These are phyloP conservation scores for Thamnophis elegans DNA, from an alignment of 2,797 vertebrate genomes.

Conservation along the genomic window DNA sequence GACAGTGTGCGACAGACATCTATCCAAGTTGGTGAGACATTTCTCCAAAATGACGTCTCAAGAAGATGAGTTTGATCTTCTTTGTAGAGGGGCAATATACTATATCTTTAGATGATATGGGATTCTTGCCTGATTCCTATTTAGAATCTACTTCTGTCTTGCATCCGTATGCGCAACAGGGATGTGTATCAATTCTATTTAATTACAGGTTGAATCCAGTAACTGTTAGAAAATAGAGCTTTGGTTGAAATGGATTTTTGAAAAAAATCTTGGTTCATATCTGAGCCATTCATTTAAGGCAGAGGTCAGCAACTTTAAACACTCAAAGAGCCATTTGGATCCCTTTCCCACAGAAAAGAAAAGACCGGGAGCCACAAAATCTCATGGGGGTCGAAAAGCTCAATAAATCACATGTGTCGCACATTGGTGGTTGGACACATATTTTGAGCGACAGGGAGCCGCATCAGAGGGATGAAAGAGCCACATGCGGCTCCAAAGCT, in stretches of 20 bases:
- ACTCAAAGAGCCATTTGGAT: too few species aligned
- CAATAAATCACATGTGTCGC: too few species aligned
- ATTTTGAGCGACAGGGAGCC: too few species aligned
- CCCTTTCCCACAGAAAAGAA: too few species aligned
- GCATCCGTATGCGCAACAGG: not conserved
- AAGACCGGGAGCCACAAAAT: too few species aligned
- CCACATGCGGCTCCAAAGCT: too few species aligned
- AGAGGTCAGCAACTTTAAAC: too few species aligned
- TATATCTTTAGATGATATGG: not conserved
- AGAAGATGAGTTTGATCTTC: not conserved
- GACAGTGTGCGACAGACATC: not conserved
- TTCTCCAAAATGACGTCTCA: not conserved
- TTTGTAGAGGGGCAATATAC: not conserved
- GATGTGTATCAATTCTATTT: not conserved
- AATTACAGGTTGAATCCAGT: not conserved
- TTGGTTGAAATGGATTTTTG: not conserved
- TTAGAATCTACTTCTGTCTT: not conserved
- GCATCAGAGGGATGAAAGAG: too few species aligned
- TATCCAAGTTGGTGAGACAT: not conserved
- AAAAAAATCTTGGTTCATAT: not conserved
- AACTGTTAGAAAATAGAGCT: not conserved
- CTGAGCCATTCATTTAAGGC: not conserved
- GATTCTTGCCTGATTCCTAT: not conserved
- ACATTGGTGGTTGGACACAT: too few species aligned
- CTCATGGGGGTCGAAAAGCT: too few species aligned